Evolutionary conservation across 2,797 vertebrate genomes (phyloP).

Genomic region (Prunella strophiata): DNA sequence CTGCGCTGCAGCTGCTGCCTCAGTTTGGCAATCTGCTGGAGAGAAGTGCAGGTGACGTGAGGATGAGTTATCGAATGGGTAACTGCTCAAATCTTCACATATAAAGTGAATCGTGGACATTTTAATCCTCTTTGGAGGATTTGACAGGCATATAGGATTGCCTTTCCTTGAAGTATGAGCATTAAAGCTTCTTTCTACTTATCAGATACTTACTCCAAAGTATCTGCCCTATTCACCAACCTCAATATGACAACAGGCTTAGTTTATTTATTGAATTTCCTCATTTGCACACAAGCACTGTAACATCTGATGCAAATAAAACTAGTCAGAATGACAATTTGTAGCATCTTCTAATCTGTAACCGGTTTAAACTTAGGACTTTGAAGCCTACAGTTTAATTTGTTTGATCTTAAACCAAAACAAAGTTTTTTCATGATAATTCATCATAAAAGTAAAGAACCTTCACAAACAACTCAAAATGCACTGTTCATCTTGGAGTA

Average conservation of each 20-base stretch:
- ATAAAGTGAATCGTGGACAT: background rate
- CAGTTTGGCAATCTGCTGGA: constrained; percentile 93
- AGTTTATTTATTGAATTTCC: background rate
- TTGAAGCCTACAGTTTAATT: background rate
- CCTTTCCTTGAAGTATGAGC: background rate
- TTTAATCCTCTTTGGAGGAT: background rate
- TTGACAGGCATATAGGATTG: background rate
- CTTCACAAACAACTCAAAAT: constrained; percentile 8
- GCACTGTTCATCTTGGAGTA: background rate
- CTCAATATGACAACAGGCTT: background rate
- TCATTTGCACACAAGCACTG: background rate
- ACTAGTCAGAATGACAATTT: background rate
- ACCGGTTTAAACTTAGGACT: background rate
- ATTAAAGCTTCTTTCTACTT: background rate
- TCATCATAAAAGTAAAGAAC: background rate
- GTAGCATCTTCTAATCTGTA: background rate
- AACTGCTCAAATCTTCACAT: background rate
- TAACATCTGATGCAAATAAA: background rate
- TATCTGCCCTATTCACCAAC: background rate
- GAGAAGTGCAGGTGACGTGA: background rate
- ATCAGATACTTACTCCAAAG: background rate
- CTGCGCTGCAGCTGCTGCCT: constrained; percentile 92
- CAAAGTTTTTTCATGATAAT: background rate
- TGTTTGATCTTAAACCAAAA: background rate
- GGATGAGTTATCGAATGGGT: background rate